Base-by-base conservation (phyloP, 2,797 vertebrate genomes). In the Tapirus indicus region DNA sequence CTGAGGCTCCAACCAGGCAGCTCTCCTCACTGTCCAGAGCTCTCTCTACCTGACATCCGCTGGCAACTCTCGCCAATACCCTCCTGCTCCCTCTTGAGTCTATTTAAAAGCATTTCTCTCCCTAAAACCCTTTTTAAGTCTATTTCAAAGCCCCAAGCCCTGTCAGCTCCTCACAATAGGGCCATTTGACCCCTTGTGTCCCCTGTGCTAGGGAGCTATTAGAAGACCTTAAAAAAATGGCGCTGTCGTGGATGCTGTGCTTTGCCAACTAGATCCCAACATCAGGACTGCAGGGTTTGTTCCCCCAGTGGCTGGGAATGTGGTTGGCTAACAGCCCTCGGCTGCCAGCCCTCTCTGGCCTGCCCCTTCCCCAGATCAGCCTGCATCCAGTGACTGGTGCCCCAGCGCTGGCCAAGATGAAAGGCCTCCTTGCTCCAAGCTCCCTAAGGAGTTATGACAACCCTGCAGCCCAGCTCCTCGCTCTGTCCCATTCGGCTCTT, bases 351-450 rank as follows among this genome's bases (percentile, higher is more conserved):
- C 8, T 21, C n/a, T 71, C 58, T 47, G 35, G 62, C 80, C 5
- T 6, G 69, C 23, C 41, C 20, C 20, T 69, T 72, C 77, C 77
- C 52, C 88, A 47, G 17, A 32, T 21, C 21, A 44, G 41, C 90
- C 86, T 29, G 44, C 5, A 49, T 29, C 56, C 58, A 49, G 13
- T 1, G 18, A 29, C 87, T 8, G 25, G 49, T 38, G 5, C 64
- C 21, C 11, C 23, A 5, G 2, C 0, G 7, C 68, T 17, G 29
- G 35, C 60, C 11, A 35, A 12, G 1, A 2, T 1, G 2, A 91
- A 93, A 21, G 41, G 18, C 35, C 8, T 41, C 62, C 74, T 38
- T 23, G 52, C 62, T 69, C 64, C 10, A 23, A 23, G 4, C 21
- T 72, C 21, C 93, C 74, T 44, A 4, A 3, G n/a, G 4, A 17